Evolutionary conservation across 1,140 invertebrate species (phyloP).

Genomic region (Drosophila funebris): DNA sequence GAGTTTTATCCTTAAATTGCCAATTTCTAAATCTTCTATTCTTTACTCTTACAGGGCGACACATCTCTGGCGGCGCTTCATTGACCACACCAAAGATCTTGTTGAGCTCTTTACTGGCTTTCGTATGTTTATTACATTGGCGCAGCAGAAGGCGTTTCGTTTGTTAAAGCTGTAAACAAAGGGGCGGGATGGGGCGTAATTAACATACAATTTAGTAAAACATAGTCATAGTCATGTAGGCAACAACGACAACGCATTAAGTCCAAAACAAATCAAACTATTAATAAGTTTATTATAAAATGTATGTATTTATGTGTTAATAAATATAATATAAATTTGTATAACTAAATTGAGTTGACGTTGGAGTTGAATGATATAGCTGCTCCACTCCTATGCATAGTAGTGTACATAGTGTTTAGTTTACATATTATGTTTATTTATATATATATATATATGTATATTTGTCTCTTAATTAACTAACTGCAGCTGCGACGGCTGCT

Average conservation of each 20-base stretch:
- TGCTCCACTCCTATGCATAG: slow-evolving; percentile 12
- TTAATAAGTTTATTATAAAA: slow-evolving; percentile 42
- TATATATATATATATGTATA: not conserved
- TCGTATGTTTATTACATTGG: slow-evolving; percentile 21
- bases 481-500: not conserved
- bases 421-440: slow-evolving; percentile 24
- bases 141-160: slow-evolving; percentile 16
- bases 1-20: not conserved
- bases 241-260: slow-evolving; percentile 17
- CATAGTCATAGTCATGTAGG: slow-evolving; percentile 67
- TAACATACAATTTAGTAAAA: slow-evolving; percentile 38
- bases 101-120: slow-evolving; percentile 3
- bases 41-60: slow-evolving; percentile 62
- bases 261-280: slow-evolving; percentile 61
- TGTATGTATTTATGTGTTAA: slow-evolving; percentile 72
- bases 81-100: slow-evolving; percentile 41
- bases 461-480: slow-evolving; percentile 13
- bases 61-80: slow-evolving; percentile 59
- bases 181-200: not conserved
- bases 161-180: slow-evolving; percentile 34
- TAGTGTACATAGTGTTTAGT: slow-evolving; percentile 16
- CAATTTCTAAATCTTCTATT: not conserved
- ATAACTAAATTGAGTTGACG: slow-evolving; percentile 25
- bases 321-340: slow-evolving; percentile 65
- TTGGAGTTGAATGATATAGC: slow-evolving; percentile 1